Evolutionary conservation across 2,888 invertebrate species (phyloP).

Genomic region (Dendrolimus houi): DNA sequence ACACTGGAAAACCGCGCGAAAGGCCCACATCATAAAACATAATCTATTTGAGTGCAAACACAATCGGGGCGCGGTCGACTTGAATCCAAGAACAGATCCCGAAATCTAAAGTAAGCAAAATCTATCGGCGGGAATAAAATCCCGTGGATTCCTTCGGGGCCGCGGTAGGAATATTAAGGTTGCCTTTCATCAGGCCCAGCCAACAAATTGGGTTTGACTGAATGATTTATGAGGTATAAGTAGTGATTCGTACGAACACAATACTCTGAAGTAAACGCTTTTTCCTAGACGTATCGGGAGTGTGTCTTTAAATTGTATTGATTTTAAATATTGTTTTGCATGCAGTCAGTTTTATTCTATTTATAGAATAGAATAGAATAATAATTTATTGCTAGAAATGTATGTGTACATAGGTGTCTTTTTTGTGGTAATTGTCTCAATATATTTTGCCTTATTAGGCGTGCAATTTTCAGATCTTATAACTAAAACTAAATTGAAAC

Average conservation of each 20-base stretch:
- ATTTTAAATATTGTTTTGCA: no score
- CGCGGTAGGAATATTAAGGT: constrained; percentile 28
- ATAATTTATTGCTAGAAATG: no score
- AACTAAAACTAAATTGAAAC: no score
- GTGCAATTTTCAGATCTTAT: no score
- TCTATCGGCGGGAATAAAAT: constrained; percentile 27
- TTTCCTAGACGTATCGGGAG: neutral
- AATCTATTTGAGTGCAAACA: neutral
- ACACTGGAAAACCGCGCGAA: no score
- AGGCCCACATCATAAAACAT: no score
- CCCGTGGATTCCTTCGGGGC: constrained; percentile 24
- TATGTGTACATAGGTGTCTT: no score
- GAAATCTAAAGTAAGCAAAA: constrained; percentile 7
- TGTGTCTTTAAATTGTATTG: no score
- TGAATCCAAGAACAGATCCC: constrained; percentile 16
- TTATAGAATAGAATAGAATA: no score
- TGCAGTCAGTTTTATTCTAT: no score
- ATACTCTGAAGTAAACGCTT: constrained; percentile 13
- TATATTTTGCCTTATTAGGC: no score
- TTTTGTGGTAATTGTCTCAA: no score
- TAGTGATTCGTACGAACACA: constrained; percentile 24
- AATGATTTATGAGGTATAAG: constrained; percentile 47
- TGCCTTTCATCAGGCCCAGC: constrained; percentile 41
- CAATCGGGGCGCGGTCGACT: constrained; percentile 10
- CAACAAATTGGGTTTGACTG: constrained; percentile 43